phyloP scores from a whole-genome alignment of 1,140 invertebrate genomes.

The Teleopsis dalmanni region DNA sequence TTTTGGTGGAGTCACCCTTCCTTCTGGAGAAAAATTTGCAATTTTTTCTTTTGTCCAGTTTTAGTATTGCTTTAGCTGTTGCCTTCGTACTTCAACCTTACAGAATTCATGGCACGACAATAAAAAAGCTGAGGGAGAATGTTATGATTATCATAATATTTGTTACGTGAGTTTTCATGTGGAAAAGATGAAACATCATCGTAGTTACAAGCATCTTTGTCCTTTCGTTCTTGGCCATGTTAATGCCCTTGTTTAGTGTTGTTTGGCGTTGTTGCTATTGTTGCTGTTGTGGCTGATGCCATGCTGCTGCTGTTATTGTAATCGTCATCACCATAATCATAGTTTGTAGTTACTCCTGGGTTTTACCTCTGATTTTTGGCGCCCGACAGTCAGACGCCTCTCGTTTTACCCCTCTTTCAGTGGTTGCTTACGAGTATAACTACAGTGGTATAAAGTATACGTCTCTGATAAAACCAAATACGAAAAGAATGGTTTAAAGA shows the following conservation, averaged over 20 bases:
- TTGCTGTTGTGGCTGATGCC: slow-evolving; percentile 7
- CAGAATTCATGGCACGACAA: slow-evolving; percentile 6
- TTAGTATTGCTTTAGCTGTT: neutral
- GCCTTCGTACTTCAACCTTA: neutral
- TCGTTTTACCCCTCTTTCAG: neutral
- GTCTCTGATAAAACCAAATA: too few relatives aligned
- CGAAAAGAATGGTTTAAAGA: too few relatives aligned
- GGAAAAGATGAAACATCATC: slow-evolving; percentile 45
- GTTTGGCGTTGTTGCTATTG: slow-evolving; percentile 1
- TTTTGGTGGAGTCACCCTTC: neutral
- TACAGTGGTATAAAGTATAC: too few relatives aligned
- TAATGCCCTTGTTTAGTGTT: slow-evolving; percentile 1
- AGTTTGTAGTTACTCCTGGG: slow-evolving; percentile 43
- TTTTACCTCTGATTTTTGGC: slow-evolving; percentile 43
- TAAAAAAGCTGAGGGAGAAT: slow-evolving; percentile 19
- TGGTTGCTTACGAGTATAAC: too few relatives aligned
- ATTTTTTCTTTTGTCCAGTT: neutral
- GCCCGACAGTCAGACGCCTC: slow-evolving; percentile 40
- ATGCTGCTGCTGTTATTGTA: slow-evolving; percentile 23
- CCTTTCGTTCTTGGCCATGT: too few relatives aligned
- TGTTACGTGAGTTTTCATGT: slow-evolving; percentile 45
- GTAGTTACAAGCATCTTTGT: slow-evolving; percentile 10
- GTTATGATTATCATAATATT: slow-evolving; percentile 44
- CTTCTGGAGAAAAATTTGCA: neutral
- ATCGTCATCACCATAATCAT: slow-evolving; percentile 45